Percentiles rank a stretch among this genome's conserved stretches.
These are phyloP conservation scores for Numenius phaeopus DNA, from an alignment of 2,797 vertebrate species.

Conservation along the genomic window DNA sequence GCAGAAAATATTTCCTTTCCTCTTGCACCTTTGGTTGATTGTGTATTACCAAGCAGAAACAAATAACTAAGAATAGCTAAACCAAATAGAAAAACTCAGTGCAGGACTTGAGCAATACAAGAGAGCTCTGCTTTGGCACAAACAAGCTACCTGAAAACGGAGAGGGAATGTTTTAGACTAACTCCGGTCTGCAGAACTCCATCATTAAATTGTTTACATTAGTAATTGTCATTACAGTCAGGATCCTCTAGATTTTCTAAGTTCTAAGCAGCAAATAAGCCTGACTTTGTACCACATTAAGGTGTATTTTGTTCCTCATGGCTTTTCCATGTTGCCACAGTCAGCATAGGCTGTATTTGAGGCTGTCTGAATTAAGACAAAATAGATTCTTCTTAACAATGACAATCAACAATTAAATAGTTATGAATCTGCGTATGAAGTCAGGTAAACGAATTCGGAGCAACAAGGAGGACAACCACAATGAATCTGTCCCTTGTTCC, in stretches of 20 bases:
- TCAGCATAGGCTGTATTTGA: not conserved
- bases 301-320: not conserved
- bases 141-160: not conserved
- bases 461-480: not conserved
- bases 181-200: not conserved
- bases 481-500: not conserved
- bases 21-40: not conserved
- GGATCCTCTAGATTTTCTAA: not conserved
- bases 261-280: not conserved
- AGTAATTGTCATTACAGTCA: not conserved
- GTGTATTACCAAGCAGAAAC: not conserved
- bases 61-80: not conserved
- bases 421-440: not conserved
- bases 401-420: not conserved
- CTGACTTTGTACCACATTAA: not conserved
- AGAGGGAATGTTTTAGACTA: not conserved
- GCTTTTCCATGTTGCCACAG: not conserved
- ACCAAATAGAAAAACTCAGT: not conserved
- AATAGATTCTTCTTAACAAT: not conserved
- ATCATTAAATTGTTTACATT: not conserved
- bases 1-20: not conserved
- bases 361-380: not conserved
- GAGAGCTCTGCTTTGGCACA: not conserved
- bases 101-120: not conserved
- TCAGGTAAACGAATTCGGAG: not conserved